These are phyloP conservation scores for Phenacoccus solenopsis DNA, from an alignment of 1,140 invertebrate genomes.

Conservation along the genomic window DNA sequence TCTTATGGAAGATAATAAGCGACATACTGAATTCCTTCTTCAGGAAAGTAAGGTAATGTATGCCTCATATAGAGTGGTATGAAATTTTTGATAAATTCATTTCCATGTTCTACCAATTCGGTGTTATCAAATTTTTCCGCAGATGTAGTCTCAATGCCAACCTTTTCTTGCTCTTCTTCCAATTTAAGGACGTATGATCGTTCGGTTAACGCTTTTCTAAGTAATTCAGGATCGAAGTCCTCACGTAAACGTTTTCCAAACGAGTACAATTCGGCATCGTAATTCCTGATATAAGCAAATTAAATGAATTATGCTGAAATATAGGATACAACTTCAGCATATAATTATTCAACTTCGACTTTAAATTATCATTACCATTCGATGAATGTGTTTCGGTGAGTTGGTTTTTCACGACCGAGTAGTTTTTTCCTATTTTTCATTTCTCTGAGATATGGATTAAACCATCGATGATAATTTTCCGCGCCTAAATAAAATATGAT, in stretches of 20 bases:
- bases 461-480: conserved; percentile 35
- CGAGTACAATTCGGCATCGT: conserved; percentile 73
- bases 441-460: conserved; percentile 39
- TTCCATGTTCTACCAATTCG: conserved; percentile 51
- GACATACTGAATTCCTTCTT: conserved; percentile 48
- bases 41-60: conserved; percentile 55
- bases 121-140: conserved; percentile 55
- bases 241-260: conserved; percentile 78
- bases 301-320: conserved; percentile 6
- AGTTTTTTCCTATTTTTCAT: conserved; percentile 36
- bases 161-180: conserved; percentile 47
- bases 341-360: neutral
- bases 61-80: conserved; percentile 44
- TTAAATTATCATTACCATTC: conserved; percentile 43
- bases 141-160: conserved; percentile 40
- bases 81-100: conserved; percentile 41
- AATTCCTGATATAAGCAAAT: conserved; percentile 45
- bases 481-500: neutral
- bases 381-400: conserved; percentile 45
- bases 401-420: conserved; percentile 30
- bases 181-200: conserved; percentile 64
- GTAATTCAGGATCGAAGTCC: conserved; percentile 52
- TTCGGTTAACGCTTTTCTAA: conserved; percentile 66
- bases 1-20: too few relatives aligned
- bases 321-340: conserved; percentile 6